phyloP scores from a whole-genome alignment of 2,888 invertebrate genomes.

The Zygogramma bicolorata region DNA sequence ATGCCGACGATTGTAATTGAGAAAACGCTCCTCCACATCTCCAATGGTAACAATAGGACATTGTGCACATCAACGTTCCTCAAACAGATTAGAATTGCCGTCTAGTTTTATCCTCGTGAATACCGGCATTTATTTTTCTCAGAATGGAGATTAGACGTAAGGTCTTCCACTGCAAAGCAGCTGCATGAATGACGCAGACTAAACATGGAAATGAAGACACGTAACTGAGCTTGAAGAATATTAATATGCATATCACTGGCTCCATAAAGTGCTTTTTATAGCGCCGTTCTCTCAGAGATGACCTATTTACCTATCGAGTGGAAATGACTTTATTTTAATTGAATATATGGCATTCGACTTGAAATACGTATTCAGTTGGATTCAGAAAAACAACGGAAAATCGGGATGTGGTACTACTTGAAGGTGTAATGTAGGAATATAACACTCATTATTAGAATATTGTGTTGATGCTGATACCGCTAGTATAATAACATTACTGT shows the following conservation, averaged over 20 bases:
- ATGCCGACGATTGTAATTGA: too few species aligned
- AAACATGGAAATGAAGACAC: slow-evolving; percentile 39
- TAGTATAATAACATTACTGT: too few species aligned
- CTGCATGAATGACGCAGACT: slow-evolving; percentile 33
- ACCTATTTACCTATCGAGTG: neutral
- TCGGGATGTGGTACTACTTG: too few species aligned
- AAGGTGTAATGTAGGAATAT: too few species aligned
- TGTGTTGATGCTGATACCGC: too few species aligned
- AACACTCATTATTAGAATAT: too few species aligned
- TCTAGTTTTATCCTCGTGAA: neutral
- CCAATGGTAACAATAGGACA: too few species aligned
- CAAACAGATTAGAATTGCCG: neutral
- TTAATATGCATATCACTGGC: slow-evolving; percentile 31
- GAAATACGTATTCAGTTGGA: neutral
- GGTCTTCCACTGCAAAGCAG: slow-evolving; percentile 18
- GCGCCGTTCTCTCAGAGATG: neutral
- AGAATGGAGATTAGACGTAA: slow-evolving; percentile 2
- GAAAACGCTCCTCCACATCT: too few species aligned
- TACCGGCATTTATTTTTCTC: neutral
- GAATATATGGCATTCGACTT: neutral
- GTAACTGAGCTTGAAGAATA: slow-evolving; percentile 28
- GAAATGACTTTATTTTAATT: too few species aligned
- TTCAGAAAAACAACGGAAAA: too few species aligned
- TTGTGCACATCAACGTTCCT: neutral
- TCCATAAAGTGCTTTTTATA: slow-evolving; percentile 5